These are phyloP conservation scores for Motacilla tschutschensis DNA, from an alignment of 2,113 vertebrate species.

Conservation along the genomic window DNA sequence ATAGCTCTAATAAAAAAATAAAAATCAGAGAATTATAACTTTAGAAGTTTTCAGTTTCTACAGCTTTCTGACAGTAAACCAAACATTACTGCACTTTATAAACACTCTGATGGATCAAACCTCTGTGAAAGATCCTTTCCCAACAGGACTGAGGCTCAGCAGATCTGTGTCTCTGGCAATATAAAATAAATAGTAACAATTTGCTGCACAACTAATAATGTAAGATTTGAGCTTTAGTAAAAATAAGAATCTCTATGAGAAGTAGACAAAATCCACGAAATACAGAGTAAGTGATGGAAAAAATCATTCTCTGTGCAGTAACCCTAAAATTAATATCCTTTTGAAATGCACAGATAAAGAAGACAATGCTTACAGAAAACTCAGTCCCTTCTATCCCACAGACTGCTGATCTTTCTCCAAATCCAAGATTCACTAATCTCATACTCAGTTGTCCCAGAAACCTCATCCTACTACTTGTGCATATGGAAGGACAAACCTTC, in stretches of 20 bases:
- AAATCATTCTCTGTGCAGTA: not conserved
- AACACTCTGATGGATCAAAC: not conserved
- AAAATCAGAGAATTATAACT: not conserved
- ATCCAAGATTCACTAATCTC: not conserved
- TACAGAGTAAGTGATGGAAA: not conserved
- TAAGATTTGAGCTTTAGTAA: not conserved
- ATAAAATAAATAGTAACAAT: not conserved
- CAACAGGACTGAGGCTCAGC: not conserved
- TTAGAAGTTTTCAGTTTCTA: not conserved
- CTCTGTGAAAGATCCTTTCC: not conserved
- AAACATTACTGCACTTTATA: not conserved
- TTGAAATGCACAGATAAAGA: not conserved
- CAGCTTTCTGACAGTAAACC: not conserved
- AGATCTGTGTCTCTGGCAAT: not conserved
- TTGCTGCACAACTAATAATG: not conserved
- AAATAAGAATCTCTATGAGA: not conserved
- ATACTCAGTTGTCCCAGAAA: not conserved
- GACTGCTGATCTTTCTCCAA: not conserved
- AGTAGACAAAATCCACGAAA: not conserved
- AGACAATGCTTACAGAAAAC: not conserved
- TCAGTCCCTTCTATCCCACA: not conserved
- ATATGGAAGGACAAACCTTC: not conserved
- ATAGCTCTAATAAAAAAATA: conserved; percentile 64
- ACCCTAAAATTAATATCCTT: not conserved
- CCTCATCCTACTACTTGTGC: not conserved